Conservation (phyloP, 2,888 invertebrate genomes). For the Cephonodes hylas region DNA sequence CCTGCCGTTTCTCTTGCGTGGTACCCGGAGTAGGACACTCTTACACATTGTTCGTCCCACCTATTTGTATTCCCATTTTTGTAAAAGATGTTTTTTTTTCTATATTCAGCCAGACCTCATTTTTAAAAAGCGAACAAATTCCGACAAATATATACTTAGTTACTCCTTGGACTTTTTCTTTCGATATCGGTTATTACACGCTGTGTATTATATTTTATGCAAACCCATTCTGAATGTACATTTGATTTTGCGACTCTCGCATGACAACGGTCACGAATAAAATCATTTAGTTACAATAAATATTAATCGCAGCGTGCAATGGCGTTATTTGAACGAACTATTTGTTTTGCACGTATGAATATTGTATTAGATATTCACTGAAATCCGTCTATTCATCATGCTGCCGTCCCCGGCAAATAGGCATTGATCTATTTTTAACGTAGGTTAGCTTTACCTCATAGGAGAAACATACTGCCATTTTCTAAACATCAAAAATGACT, state of each 20-base stretch:
- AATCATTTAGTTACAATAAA: constrained; percentile 1
- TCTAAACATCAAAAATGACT: no score
- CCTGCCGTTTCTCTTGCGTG: constrained; percentile 66
- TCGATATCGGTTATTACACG: no score
- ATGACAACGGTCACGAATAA: background rate
- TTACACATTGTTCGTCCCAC: constrained; percentile 35
- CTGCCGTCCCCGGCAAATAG: no score
- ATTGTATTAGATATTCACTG: background rate
- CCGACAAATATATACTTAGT: no score
- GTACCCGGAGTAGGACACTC: constrained; percentile 48
- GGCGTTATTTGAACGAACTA: background rate
- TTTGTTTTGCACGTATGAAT: constrained; percentile 2
- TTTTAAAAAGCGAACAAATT: background rate
- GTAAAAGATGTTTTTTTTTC: background rate
- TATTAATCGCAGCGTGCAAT: background rate
- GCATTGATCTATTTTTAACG: no score
- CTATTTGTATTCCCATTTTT: background rate
- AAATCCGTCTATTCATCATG: background rate
- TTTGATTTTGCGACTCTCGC: no score
- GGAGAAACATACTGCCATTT: no score
- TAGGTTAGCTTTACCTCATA: no score
- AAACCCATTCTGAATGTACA: no score
- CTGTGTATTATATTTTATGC: no score
- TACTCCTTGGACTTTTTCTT: no score
- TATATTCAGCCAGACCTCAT: background rate